Base-by-base conservation (phyloP, 35 echinoderm and acorn worm species). In the Patiria miniata region DNA sequence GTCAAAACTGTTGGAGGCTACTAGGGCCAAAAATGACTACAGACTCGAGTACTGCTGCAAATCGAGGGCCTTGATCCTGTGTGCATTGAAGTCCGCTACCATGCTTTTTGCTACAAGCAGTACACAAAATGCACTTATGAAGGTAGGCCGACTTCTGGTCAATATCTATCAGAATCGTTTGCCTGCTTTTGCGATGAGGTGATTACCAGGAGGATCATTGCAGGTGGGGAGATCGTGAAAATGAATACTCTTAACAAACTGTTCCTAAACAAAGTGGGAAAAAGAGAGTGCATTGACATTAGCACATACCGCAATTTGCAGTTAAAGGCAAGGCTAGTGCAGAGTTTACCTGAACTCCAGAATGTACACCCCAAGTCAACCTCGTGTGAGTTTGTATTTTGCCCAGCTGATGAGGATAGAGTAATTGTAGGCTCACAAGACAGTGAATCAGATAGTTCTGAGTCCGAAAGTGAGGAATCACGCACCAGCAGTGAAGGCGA, bases 71-170 rank as follows among this genome's bases (percentile, higher is more conserved):
- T 40, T 37, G 83, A 86, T 34, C 57, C 38, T 22, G 83, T 77
- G 39, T 32, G 55, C 38, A 23, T 86, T 47, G 83, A 86, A 44
- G 83, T 76, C 7, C 36, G 39, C n/a, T 86, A 86, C 61, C 83
- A 69, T 86, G 39, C 34, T 23, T 61, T 36, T 5, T 86, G 83
- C 59, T 44, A 86, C n/a, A 86, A 44, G 44, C 65, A 23, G 18
- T 86, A 73, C n/a, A 86, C 83, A 73, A 76, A 73, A 42, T 77
- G n/a, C 19, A 28, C 38, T 9, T 39, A 53, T 60, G 58, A 14
- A 58, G 58, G 82, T 36, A 39, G 6, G 28, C 18, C 17, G 23
- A 21, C 26, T 30, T 69, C 23, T 32, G 34, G 29, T 36, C 7
- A 23, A 1, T 69, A 22, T 69, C 26, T 69, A 2, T 34, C 61